These are phyloP conservation scores for Dasyurus viverrinus DNA, from an alignment of 2,113 vertebrate species.

Conservation along the genomic window DNA sequence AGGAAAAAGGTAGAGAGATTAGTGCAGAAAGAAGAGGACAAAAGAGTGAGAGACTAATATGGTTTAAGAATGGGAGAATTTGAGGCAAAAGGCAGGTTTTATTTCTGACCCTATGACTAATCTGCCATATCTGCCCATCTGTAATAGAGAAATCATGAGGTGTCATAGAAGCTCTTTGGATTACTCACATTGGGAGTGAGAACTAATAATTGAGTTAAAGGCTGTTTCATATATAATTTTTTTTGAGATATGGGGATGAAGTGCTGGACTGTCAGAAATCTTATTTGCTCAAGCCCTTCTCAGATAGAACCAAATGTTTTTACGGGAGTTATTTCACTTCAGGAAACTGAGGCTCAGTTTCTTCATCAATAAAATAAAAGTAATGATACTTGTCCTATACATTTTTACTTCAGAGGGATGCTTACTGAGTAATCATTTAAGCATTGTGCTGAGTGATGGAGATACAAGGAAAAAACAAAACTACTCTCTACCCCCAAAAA, in stretches of 20 bases:
- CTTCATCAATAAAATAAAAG: not conserved
- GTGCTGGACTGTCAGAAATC: not conserved
- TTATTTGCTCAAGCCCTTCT: not conserved
- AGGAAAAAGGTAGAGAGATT: not conserved
- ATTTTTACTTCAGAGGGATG: no score
- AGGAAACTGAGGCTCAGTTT: not conserved
- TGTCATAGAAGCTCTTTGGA: not conserved
- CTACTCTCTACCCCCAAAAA: no score
- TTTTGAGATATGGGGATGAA: not conserved
- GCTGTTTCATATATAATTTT: not conserved
- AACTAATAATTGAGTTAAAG: not conserved
- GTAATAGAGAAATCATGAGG: constrained; percentile 35
- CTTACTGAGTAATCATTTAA: no score
- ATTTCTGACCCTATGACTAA: constrained; percentile 28
- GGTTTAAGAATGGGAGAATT: constrained; percentile 8
- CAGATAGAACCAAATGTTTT: not conserved
- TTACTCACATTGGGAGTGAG: not conserved
- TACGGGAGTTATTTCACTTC: not conserved
- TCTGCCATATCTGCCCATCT: not conserved
- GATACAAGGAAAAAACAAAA: no score
- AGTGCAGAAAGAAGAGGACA: not conserved
- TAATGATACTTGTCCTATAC: no score
- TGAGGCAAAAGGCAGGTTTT: not conserved
- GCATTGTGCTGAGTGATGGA: no score
- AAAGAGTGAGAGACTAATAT: not conserved